Conservation (phyloP, 1,140 invertebrate genomes). For the Drosophila asahinai region DNA sequence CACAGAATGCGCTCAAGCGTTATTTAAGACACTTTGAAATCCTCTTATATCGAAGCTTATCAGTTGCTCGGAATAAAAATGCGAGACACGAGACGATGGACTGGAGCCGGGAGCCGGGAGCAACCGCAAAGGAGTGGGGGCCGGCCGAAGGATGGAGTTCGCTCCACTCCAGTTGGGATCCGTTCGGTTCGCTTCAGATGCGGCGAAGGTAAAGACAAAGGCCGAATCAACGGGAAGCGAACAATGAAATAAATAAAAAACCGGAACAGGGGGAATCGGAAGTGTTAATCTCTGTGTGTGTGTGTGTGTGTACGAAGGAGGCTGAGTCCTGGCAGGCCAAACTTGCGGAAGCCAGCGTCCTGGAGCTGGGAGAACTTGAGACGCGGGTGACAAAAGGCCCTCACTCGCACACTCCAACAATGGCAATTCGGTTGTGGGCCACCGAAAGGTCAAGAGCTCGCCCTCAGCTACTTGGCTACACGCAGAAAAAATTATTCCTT, state of each 20-base stretch:
- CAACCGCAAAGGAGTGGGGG: not conserved
- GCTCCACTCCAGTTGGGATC: not conserved
- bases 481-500: not conserved
- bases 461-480: not conserved
- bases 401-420: constrained; percentile 12
- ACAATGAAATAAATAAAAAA: constrained; percentile 56
- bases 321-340: constrained; percentile 17
- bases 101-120: not conserved
- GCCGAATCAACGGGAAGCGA: constrained; percentile 36
- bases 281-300: constrained; percentile 53
- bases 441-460: constrained; percentile 51
- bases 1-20: constrained; percentile 71
- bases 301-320: not conserved
- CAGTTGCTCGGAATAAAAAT: constrained; percentile 66
- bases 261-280: constrained; percentile 43
- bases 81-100: constrained; percentile 42
- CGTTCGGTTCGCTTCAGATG: constrained; percentile 13
- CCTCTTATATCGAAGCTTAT: constrained; percentile 73
- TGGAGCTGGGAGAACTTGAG: constrained; percentile 29
- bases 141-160: constrained; percentile 2
- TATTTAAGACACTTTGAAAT: constrained; percentile 75
- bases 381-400: constrained; percentile 41
- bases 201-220: constrained; percentile 47
- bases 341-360: constrained; percentile 9
- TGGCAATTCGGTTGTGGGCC: constrained; percentile 15